Evolutionary conservation across 2,113 vertebrate species (phyloP), one percentile per base, ranked within the genome.

Genomic region (Aspidoscelis tigris): DNA sequence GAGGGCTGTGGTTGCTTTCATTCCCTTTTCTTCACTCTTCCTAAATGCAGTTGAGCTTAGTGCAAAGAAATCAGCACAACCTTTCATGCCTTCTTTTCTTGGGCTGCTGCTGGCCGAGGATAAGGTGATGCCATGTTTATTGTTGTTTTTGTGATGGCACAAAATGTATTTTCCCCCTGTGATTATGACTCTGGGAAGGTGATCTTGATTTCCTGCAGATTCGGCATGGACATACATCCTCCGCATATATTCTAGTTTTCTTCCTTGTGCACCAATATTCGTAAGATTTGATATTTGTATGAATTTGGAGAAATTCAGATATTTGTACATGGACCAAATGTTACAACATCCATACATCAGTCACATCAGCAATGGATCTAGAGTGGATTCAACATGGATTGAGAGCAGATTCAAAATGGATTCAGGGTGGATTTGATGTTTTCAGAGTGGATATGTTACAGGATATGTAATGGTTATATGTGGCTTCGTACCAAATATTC

Each of bases 11-110:
- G 44, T 83, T 78, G 33, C 74, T 53, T 26, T 73, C 64, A 72
- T 55, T 73, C 68, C 33, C 47, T 81, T 85, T 33, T 58, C 11
- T 12, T 64, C 8, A 10, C 5, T 53, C 58, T 72, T 73, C 76
- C 47, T 87, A 82, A 78, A 41, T 66, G n/a, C 24, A 61, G 24
- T 50, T 78, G 33, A n/a, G 33, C 58, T 78, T 74, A 72, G 66
- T 72, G 72, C 64, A 72, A 75, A 78, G 39, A 82, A 82, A 78
- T 64, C 22, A 10, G 43, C 44, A 73, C 75, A 68, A 18, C 33
- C 47, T 53, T 78, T 68, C 33, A 69, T 61, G 55, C 7, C 2
- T 55, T 33, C 16, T 39, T 70, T 53, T 70, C 50, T 1, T 66
- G 24, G 7, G 41, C 50, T 78, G 47, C 26, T 41, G 16, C 14